Evolutionary conservation across 1,140 invertebrate species (phyloP).

Genomic region (Chymomyza costata): DNA sequence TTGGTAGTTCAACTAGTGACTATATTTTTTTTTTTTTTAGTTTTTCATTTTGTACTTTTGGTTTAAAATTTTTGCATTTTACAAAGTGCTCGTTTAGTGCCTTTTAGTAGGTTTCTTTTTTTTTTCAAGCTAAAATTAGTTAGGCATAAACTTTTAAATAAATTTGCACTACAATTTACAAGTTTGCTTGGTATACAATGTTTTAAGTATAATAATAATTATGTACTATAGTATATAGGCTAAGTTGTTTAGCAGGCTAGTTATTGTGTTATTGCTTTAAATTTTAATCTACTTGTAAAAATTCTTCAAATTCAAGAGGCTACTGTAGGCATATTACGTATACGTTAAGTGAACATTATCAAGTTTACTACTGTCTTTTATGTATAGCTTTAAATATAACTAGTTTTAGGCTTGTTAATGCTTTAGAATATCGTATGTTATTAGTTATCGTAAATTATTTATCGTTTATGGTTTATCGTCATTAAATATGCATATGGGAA

Average conservation of each 20-base stretch:
- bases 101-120: no score
- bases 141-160: conserved; percentile 42
- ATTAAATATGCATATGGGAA: conserved; percentile 12
- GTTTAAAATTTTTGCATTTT: conserved; percentile 66
- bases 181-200: conserved; percentile 34
- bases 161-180: conserved; percentile 19
- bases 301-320: conserved; percentile 53
- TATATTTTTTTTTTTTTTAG: conserved; percentile 1
- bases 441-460: no score
- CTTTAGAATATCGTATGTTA: conserved; percentile 31
- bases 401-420: conserved; percentile 32
- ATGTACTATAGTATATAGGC: no score
- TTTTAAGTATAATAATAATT: conserved; percentile 26
- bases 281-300: no score
- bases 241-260: not conserved
- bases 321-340: conserved; percentile 53
- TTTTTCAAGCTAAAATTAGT: conserved; percentile 35
- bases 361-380: conserved; percentile 6
- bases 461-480: conserved; percentile 4
- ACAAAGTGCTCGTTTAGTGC: conserved; percentile 54
- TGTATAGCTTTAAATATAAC: conserved; percentile 16
- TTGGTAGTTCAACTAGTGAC: conserved; percentile 25
- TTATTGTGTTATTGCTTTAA: conserved; percentile 66
- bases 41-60: conserved; percentile 62
- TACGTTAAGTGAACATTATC: conserved; percentile 45